These are phyloP conservation scores for Euglossa dilemma DNA, from an alignment of 1,140 invertebrate species.

Conservation along the genomic window DNA sequence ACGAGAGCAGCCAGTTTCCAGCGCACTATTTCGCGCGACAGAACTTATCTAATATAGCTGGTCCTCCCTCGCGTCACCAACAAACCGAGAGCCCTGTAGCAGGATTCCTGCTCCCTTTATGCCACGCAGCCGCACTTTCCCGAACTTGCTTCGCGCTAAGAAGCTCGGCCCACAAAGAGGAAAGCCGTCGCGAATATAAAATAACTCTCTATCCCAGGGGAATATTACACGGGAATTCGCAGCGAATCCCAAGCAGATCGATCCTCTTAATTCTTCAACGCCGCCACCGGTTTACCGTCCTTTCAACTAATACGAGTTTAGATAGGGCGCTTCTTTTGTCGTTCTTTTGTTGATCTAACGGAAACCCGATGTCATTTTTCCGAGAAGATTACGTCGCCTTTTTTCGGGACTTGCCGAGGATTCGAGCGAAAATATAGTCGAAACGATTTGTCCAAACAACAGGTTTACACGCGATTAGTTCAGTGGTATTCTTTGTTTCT, in stretches of 20 bases:
- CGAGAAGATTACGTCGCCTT: too few relatives aligned
- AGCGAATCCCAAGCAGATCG: slow-evolving; percentile 52
- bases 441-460: too few relatives aligned
- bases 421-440: too few relatives aligned
- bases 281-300: too few relatives aligned
- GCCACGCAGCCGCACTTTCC: slow-evolving; percentile 61
- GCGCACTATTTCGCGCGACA: slow-evolving; percentile 66
- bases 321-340: too few relatives aligned
- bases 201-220: slow-evolving; percentile 53
- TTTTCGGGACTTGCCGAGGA: too few relatives aligned
- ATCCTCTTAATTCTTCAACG: slow-evolving; percentile 22
- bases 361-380: too few relatives aligned
- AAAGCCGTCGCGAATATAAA: slow-evolving; percentile 60
- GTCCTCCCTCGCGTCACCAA: slow-evolving; percentile 50
- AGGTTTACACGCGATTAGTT: too few relatives aligned
- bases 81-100: slow-evolving; percentile 46
- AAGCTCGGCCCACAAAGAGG: slow-evolving; percentile 43
- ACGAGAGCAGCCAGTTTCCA: slow-evolving; percentile 62
- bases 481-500: too few relatives aligned
- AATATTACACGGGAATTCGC: slow-evolving; percentile 59
- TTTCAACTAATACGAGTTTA: too few relatives aligned
- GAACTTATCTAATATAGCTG: slow-evolving; percentile 77
- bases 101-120: slow-evolving; percentile 54
- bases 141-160: slow-evolving; percentile 58
- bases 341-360: too few relatives aligned